phyloP scores from a whole-genome alignment of 1,140 invertebrate species.

The Acyrthosiphon pisum region DNA sequence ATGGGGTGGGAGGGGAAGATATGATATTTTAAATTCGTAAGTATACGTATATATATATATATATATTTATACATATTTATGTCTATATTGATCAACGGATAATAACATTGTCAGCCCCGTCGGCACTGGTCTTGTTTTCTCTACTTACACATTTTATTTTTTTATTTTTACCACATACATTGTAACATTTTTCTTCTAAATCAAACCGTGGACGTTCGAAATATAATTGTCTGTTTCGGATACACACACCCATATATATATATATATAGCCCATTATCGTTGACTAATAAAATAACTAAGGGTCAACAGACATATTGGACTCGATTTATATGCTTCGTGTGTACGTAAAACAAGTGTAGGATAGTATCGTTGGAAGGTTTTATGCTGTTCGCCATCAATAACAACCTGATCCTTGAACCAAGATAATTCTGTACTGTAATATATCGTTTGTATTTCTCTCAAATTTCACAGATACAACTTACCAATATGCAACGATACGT shows the following conservation, averaged over 20 bases:
- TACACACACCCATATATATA: neutral
- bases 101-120: neutral
- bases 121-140: neutral
- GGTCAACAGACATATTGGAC: neutral
- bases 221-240: neutral
- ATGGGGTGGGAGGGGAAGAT: neutral
- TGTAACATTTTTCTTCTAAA: slow-evolving; percentile 4
- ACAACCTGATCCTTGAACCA: neutral
- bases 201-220: neutral
- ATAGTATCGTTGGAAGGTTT: neutral
- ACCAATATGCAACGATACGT: neutral
- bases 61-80: too few species aligned
- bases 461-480: neutral
- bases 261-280: neutral
- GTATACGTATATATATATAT: neutral
- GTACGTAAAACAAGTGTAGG: neutral
- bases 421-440: neutral
- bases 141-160: neutral
- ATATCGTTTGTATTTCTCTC: neutral
- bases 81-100: neutral
- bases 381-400: neutral
- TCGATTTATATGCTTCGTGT: slow-evolving; percentile 20
- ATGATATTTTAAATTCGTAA: neutral
- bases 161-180: neutral
- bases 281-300: slow-evolving; percentile 12